Conservation (phyloP, 1,140 invertebrate genomes). For the Neotoxoptera formosana region DNA sequence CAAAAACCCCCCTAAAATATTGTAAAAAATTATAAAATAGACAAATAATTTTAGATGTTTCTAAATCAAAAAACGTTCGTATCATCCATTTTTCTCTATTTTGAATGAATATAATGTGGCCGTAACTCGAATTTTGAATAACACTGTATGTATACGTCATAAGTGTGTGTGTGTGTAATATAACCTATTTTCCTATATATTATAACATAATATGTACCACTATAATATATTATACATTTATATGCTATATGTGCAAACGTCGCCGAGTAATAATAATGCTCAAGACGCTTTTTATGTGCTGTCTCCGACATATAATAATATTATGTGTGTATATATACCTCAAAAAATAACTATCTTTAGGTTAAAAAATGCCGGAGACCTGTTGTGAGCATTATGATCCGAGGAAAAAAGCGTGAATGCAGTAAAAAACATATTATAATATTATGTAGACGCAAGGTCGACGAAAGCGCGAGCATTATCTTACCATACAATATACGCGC, state of each 20-base stretch:
- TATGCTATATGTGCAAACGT: background rate
- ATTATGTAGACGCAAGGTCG: conserved; percentile 31
- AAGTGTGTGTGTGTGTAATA: background rate
- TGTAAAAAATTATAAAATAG: too few species aligned
- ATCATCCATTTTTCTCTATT: too few species aligned
- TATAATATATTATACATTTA: background rate
- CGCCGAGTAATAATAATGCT: background rate
- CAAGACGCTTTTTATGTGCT: background rate
- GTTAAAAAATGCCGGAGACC: conserved; percentile 3
- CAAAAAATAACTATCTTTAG: background rate
- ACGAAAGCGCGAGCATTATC: conserved; percentile 53
- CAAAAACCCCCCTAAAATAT: too few species aligned
- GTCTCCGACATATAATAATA: background rate
- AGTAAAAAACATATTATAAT: background rate
- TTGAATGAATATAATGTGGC: too few species aligned
- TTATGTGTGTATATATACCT: background rate
- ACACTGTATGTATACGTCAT: too few species aligned
- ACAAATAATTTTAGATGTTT: too few species aligned
- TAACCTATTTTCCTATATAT: background rate
- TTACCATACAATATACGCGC: background rate
- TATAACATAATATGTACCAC: background rate
- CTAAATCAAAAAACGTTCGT: too few species aligned
- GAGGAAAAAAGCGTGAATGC: background rate
- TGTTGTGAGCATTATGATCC: background rate
- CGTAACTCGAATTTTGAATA: too few species aligned